Percentiles rank a stretch among this genome's conserved stretches.
Conservation (phyloP, 2,113 vertebrate species). For the Neomonachus schauinslandi region DNA sequence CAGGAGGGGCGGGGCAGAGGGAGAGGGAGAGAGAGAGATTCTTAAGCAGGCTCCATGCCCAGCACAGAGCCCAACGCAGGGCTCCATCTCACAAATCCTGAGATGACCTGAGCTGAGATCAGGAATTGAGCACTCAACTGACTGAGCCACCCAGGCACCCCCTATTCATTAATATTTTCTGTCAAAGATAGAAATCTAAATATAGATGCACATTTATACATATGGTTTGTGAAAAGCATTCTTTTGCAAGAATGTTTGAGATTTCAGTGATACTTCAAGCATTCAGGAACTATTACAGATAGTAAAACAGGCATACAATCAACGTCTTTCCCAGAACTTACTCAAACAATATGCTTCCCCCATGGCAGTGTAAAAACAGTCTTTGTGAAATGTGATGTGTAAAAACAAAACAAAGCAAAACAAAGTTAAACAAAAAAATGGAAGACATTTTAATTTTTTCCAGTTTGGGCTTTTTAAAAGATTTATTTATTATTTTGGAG, state of each 20-base stretch:
- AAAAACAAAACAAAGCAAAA: conserved; percentile 46
- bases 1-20: not conserved
- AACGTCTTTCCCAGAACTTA: not conserved
- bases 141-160: not conserved
- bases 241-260: not conserved
- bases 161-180: not conserved
- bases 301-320: not conserved
- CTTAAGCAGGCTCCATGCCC: not conserved
- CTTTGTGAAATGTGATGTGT: conserved; percentile 21
- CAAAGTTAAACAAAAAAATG: conserved; percentile 31
- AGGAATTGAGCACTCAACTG: not conserved
- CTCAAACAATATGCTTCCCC: not conserved
- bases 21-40: not conserved
- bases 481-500: not conserved
- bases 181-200: not conserved
- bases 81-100: not conserved
- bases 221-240: not conserved
- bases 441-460: not conserved
- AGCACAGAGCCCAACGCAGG: not conserved
- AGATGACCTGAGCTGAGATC: not conserved
- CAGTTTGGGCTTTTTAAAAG: not conserved
- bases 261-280: not conserved
- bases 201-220: not conserved
- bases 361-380: not conserved
- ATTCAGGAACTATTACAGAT: not conserved